Evolutionary conservation across 2,113 vertebrate species (phyloP).

Genomic region (Stegastes partitus): DNA sequence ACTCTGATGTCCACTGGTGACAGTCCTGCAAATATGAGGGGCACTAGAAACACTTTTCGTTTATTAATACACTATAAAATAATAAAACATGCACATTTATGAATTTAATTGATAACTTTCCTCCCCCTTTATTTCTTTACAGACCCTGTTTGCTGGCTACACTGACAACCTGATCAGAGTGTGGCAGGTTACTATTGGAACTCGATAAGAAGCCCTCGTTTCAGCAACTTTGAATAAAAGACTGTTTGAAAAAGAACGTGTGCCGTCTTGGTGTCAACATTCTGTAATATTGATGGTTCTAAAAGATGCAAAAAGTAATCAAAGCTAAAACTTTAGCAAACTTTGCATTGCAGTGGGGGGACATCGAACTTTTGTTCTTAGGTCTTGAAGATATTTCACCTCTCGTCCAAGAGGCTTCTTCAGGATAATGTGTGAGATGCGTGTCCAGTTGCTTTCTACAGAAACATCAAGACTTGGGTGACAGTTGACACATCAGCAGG

Average conservation of each 20-base stretch:
- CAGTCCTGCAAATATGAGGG: slow-evolving; percentile 89
- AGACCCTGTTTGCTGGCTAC: slow-evolving; percentile 97
- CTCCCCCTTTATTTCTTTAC: slow-evolving; percentile 31
- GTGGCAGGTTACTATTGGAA: slow-evolving; percentile 97
- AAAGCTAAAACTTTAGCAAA: too few species aligned
- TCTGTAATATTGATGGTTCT: background rate
- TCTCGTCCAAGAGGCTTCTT: too few species aligned
- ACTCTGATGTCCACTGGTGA: slow-evolving; percentile 83
- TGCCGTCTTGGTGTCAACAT: slow-evolving; percentile 43
- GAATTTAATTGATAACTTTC: background rate
- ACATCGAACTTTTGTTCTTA: too few species aligned
- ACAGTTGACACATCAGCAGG: too few species aligned
- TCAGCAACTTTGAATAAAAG: slow-evolving; percentile 80
- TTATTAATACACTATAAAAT: background rate
- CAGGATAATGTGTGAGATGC: too few species aligned
- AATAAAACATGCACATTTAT: background rate
- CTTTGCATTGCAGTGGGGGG: too few species aligned
- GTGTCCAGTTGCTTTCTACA: too few species aligned
- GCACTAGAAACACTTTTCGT: slow-evolving; percentile 12
- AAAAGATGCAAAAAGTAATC: background rate
- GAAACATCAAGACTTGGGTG: too few species aligned
- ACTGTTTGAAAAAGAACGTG: slow-evolving; percentile 74
- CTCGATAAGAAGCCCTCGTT: slow-evolving; percentile 86
- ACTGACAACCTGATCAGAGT: slow-evolving; percentile 97
- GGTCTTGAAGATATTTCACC: too few species aligned